Evolutionary conservation across 2,797 vertebrate species (phyloP), one percentile per base, ranked within the genome.

Genomic region (Nothura maculosa): DNA sequence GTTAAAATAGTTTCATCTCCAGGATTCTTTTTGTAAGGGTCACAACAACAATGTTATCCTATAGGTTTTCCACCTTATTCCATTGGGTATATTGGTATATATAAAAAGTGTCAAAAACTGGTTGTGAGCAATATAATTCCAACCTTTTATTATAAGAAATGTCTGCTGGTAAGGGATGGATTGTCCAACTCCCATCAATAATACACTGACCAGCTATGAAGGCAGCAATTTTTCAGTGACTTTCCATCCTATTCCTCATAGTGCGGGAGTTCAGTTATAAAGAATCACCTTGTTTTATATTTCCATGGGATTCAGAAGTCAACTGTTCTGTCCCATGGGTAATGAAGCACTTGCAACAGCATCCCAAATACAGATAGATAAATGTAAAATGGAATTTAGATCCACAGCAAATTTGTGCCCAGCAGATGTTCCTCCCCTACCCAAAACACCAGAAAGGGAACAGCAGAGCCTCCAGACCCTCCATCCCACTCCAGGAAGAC

Each of bases 151-250:
- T 8, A 10, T 55, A 57, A 80, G 54, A 6, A 43, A 16, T 48
- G n/a, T 50, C 42, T 76, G 28, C 66, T 73, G 19, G 52, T 66
- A 28, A 63, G 10, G 16, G 55, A 79, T 64, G 64, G 91, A 77
- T 42, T 2, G 0, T 3, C 21, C 0, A 0, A 69, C 19, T 48
- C 25, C 38, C 2, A 0, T 20, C 80, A 28, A 28, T 24, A 10
- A 64, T 55, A 20, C 16, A 61, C 13, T 77, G 79, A 75, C 24
- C 21, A 57, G 30, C 27, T 63, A 61, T 34, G 61, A 76, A 74
- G 20, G 40, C 67, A 43, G 21, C 7, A 25, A 13, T 47, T 81
- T 81, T 34, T 48, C 27, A 62, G 9, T 27, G 25, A 55, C 47
- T 81, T 91, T 48, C 22, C 38, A 48, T 34, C 19, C n/a, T 72